Base-by-base conservation (phyloP, 2,113 vertebrate genomes). In the Pitta sordida region DNA sequence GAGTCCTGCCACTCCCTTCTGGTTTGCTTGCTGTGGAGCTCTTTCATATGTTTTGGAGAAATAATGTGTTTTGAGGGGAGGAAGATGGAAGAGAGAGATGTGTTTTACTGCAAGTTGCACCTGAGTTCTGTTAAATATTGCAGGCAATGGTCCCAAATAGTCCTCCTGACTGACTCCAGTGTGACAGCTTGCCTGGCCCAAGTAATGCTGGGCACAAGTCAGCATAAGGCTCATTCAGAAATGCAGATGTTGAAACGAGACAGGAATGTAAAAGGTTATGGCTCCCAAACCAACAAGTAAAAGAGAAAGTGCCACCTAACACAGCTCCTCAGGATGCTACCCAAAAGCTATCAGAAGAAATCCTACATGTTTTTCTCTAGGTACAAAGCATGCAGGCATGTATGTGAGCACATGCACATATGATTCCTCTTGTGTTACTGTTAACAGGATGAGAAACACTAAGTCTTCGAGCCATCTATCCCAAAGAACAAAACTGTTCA, bases 131-230 rank as follows among this genome's bases (percentile, higher is more conserved):
- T 36, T 90, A 63, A 73, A 73, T 83, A 56, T 70, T 76, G 27
- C 62, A 93, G 46, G 22, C 0, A 0, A 60, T 46, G 53, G 27
- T 70, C 64, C 32, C 7, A 58, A 32, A 73, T 8, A 0, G 1
- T 85, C 32, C 70, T 78, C 37, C 85, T 88, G 65, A 67, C 60
- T 78, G 68, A 91, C 49, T 85, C 65, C 30, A 44, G 3, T 5
- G 13, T 27, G 32, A 86, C 62, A 77, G 69, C 62, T 92, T 70
- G 83, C 36, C 88, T 85, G 73, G 68, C 73, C 91, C 76, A 92
- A 89, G 75, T 65, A 89, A 53, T 4, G 1, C 49, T 58, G 26
- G 52, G 52, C 51, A 43, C 1, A 2, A 83, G 79, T 16, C 14
- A 56, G 8, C 30, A 70, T 0, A 0, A 32, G 23, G 22, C 79